Conservation (phyloP, 2,888 invertebrate species). For the Megaustenia siamemsis region DNA sequence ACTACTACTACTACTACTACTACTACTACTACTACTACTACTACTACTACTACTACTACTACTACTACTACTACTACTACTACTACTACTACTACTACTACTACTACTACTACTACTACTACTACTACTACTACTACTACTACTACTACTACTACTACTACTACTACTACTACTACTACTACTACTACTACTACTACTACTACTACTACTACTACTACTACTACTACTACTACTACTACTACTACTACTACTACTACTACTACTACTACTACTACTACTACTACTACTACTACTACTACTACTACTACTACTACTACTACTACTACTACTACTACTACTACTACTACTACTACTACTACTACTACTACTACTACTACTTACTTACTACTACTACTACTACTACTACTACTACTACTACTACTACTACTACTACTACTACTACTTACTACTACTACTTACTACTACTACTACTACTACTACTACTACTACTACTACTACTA, state of each 20-base stretch:
- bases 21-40: conserved; percentile 28
- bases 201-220: too few relatives aligned
- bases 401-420: conserved; percentile 43
- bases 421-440: conserved; percentile 37
- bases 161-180: conserved; percentile 40
- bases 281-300: conserved; percentile 30
- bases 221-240: not conserved
- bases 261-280: conserved; percentile 34
- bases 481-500: conserved; percentile 36
- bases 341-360: conserved; percentile 43
- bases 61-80: not conserved
- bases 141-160: too few relatives aligned
- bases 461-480: conserved; percentile 36
- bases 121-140: conserved; percentile 5
- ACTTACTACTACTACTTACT: too few relatives aligned
- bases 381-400: not conserved
- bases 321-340: conserved; percentile 35
- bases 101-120: conserved; percentile 39
- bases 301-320: conserved; percentile 20
- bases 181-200: conserved; percentile 23
- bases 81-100: conserved; percentile 9
- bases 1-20: conserved; percentile 19
- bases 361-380: conserved; percentile 30
- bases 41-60: conserved; percentile 43
- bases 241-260: conserved; percentile 26